Evolutionary conservation across 2,797 vertebrate species (phyloP), one percentile per base, ranked within the genome.

Genomic region (Coluber constrictor): DNA sequence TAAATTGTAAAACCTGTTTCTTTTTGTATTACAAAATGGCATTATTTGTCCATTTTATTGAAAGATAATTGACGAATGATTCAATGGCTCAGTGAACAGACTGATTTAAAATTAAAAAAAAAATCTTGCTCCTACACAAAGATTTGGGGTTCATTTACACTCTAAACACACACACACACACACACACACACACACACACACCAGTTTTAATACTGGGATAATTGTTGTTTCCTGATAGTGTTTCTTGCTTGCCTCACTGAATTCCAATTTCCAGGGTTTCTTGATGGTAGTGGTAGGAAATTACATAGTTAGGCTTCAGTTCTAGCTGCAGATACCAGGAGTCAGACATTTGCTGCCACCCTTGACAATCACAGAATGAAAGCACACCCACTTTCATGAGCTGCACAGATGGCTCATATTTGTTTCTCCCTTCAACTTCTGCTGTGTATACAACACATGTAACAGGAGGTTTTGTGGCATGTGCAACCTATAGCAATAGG

Each of bases 31-130:
- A 43, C 61, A 20, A 93, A 59, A 87, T 27, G 37, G 18, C 37
- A 27, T 56, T 57, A 57, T 59, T 88, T 90, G 54, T 43, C 43
- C 43, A 74, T 87, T 54, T 88, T 90, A 93, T 90, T 60, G 59
- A 90, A 87, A 88, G 87, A 88, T 90, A 87, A 90, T 57, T 87
- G 25, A 90, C 25, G 18, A 74, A 93, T 88, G 90, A 90, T 90
- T 87, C 89, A 90, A 86, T 10, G 37, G n/a, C 55, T 88, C 43
- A 47, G 55, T 93, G 70, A 74, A 93, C 70, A 70, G 89, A 54
- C 86, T 87, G 54, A 32, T 90, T 43, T 59, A 66, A 66, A 66
- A n/a, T 3, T 10, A 54, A 54, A 54, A 37, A 74, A 92, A 92
- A 87, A 70, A n/a, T 47, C 54, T 5, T 3, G 10, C 12, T n/a